Base-by-base conservation (phyloP, 2,888 invertebrate genomes). In the Diaphora mendica region DNA sequence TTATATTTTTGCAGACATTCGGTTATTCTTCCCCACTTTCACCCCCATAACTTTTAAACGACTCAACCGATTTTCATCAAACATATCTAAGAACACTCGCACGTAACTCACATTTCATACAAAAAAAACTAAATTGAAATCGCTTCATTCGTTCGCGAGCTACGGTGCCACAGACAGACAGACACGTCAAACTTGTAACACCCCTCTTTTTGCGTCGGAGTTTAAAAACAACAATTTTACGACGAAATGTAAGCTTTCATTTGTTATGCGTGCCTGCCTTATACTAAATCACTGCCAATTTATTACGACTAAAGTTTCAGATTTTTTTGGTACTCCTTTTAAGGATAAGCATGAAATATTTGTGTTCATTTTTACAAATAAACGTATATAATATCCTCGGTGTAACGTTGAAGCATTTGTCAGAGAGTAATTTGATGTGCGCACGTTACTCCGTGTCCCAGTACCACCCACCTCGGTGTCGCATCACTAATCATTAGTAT, bases 351-450 rank as follows among this genome's bases (percentile, higher is more conserved):
- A 55, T 68, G 17, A 68, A 68, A 55, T 35, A 68, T 33, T 55
- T 39, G 35, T n/a, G 33, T 68, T 55, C 33, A 67, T 67, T 55
- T 55, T 48, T 55, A 35, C 23, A 68, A 68, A 68, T 51, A 68
- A 68, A 68, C n/a, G 55, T 68, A 35, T 68, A 68, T 23, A 59
- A 62, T 69, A 62, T 70, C 30, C 33, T 30, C 30, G 15, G 59
- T 64, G 35, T 81, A 79, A 83, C 75, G 71, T 71, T 11, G 33
- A 35, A 42, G 73, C 76, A 81, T 81, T 84, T 74, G 68, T 81
- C 48, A 73, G 69, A 48, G 67, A 35, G 68, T 84, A 70, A 70
- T 70, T 64, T 70, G 64, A 70, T 70, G 70, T 62, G 39, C 70
- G 64, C 76, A 48, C 67, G n/a, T 68, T 68, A 68, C 55, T 70